Base-by-base conservation (phyloP, 30 jellyfish, hydroid and myxozoan species). In the Morbakka virulenta region DNA sequence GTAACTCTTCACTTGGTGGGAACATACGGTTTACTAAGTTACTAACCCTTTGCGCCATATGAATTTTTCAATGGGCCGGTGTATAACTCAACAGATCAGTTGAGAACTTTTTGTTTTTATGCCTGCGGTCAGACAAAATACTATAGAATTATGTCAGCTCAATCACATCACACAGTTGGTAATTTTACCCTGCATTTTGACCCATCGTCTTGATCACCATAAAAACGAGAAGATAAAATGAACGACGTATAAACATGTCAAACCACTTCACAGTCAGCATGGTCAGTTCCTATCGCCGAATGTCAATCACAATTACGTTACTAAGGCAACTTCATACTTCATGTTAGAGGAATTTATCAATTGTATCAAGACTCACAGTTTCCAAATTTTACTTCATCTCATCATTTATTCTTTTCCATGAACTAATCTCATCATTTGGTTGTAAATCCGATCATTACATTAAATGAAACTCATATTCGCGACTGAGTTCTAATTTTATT, bases 71-170 rank as follows among this genome's bases (percentile, higher is more conserved):
- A 83, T 73, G 83, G 57, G 64, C 95, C 64, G 95, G 74, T 83
- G 63, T 84, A 41, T 41, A 41, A 41, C 57, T 41, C 57, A 41
- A 41, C 57, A 68, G 95, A 83, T 83, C 86, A 83, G 95, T 85
- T 87, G 95, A 53, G 86, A 83, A 83, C 82, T 77, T 83, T 83
- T 83, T 83, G 95, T 83, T 83, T 79, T 74, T 72, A 80, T 83
- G 95, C 95, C 87, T 83, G 95, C 95, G 95, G 95, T 83, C 74
- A 83, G 87, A 83, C 95, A 83, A 83, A 67, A 74, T 83, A 83
- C 95, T 83, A 83, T 72, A 83, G 95, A 83, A 72, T 83, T 83
- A 83, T 83, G 95, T 83, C 95, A 83, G 95, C 87, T 83, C 73
- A 83, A 83, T 83, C 95, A 69, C 57, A 69, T 83, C 95, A 83